Evolutionary conservation across 2,113 vertebrate species (phyloP), one percentile per base, ranked within the genome.

Genomic region (Phalacrocorax pelagicus): DNA sequence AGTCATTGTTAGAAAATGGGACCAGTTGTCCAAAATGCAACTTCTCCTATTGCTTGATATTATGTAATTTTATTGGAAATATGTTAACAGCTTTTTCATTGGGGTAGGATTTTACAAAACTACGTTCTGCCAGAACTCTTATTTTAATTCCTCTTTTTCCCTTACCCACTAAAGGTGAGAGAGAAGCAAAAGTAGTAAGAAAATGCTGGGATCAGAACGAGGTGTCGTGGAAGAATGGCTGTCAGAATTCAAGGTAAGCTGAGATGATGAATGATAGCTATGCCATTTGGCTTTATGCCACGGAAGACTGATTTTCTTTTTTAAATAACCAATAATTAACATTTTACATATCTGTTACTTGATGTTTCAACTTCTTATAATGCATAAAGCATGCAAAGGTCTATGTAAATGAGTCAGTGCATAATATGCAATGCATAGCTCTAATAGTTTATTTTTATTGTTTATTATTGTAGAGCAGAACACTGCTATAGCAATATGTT

Each of bases 151-250:
- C 0, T 34, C 38, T 49, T 72, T 73, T 67, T 75, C 12, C 55
- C 66, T 69, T 89, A 38, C 79, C 18, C 74, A 71, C 27, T 86
- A 87, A 96, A 98, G 97, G 95, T 97, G 97, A 97, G 97, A 96
- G 83, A 97, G 94, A 75, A 97, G 83, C 87, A 95, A 95, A 96
- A 95, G 97, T 94, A 98, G 94, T 96, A 97, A 98, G 96, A 99
- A 99, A 98, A 99, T 99, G 99, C 98, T 99, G 98, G 98, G 98
- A 97, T 98, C 99, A 94, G 99, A 99, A 98, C 98, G 98, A 90
- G 97, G 98, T 77, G 99, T 99, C 29, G 99, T 99, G 59, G 99
- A 99, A 98, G 99, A 99, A 99, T 99, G 99, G 99, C 98, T 99
- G 94, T 99, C 99, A 91, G 99, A 99, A 98, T 99, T 99, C 99